A percentile compares a stretch with the other conserved stretches of the same genome.
These are phyloP conservation scores for Serranus cabrilla DNA, from an alignment of 2,797 vertebrate genomes.

Conservation along the genomic window DNA sequence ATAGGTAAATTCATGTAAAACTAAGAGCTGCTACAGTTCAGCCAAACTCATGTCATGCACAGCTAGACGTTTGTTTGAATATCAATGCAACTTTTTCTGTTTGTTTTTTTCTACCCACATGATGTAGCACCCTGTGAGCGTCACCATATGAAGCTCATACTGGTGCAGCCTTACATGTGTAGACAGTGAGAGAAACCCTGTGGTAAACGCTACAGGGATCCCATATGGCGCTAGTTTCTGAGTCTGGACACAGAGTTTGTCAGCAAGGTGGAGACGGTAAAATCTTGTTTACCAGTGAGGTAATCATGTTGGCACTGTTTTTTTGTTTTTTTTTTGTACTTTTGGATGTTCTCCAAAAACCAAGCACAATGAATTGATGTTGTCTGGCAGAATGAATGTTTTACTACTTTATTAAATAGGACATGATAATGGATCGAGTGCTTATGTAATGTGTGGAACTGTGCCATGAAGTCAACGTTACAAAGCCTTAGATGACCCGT, in stretches of 20 bases:
- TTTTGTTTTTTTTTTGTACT: conserved; percentile 3
- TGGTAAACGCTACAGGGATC: conserved; percentile 18
- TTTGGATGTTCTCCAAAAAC: conserved; percentile 56
- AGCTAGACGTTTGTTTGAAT: not conserved
- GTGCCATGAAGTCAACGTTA: conserved; percentile 58
- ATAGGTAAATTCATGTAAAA: no score
- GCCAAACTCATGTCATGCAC: no score
- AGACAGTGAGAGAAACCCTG: conserved; percentile 16
- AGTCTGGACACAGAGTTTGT: conserved; percentile 23
- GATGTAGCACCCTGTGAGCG: conserved; percentile 9
- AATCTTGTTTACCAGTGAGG: conserved; percentile 31
- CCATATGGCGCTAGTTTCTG: conserved; percentile 19
- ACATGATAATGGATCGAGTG: conserved; percentile 58
- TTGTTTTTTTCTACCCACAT: not conserved
- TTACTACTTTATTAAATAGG: conserved; percentile 67
- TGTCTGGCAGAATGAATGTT: conserved; percentile 58
- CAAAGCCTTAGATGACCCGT: conserved; percentile 60
- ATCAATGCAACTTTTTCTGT: conserved; percentile 52
- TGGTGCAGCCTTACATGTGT: conserved; percentile 38
- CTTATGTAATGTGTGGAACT: conserved; percentile 64
- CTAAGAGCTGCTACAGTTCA: no score
- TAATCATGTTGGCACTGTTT: conserved; percentile 42
- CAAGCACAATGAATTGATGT: conserved; percentile 55
- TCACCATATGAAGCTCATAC: conserved; percentile 20
- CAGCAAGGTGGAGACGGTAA: not conserved